phyloP scores from a whole-genome alignment of 2,113 vertebrate species.

The Emydocephalus ijimae region DNA sequence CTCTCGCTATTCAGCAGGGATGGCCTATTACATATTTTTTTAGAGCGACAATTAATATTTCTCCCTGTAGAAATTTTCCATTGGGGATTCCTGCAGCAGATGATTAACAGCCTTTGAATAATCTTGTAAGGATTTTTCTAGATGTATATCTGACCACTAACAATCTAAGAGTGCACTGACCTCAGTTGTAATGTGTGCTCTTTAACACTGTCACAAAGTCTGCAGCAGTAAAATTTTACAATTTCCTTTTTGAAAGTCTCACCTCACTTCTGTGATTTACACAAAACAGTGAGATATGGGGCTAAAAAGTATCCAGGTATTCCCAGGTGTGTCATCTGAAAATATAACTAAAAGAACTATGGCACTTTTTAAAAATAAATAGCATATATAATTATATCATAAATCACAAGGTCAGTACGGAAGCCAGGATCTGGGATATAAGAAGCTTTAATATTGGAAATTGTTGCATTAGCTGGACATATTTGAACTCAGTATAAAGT shows the following conservation, averaged over 20 bases:
- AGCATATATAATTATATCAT: background rate
- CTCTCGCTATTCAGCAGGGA: constrained; percentile 7
- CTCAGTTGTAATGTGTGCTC: background rate
- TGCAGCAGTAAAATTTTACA: background rate
- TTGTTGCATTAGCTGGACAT: background rate
- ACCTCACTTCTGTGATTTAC: background rate
- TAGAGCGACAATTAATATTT: background rate
- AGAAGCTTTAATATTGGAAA: background rate
- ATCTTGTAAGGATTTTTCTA: background rate
- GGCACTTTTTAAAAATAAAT: background rate
- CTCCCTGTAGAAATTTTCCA: background rate
- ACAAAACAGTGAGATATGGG: rapidly evolving
- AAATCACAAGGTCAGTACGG: background rate
- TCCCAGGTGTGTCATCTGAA: background rate
- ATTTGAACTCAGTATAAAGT: background rate
- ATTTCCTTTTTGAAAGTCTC: background rate
- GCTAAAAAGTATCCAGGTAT: background rate
- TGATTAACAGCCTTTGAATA: background rate
- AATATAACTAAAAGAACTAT: background rate
- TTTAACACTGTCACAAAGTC: rapidly evolving
- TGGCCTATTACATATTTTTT: background rate
- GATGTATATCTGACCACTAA: background rate
- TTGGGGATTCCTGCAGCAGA: background rate
- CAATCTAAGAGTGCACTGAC: rapidly evolving
- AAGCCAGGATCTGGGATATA: background rate